phyloP scores from a whole-genome alignment of 2,797 vertebrate species.

The Urosaurus nigricauda region DNA sequence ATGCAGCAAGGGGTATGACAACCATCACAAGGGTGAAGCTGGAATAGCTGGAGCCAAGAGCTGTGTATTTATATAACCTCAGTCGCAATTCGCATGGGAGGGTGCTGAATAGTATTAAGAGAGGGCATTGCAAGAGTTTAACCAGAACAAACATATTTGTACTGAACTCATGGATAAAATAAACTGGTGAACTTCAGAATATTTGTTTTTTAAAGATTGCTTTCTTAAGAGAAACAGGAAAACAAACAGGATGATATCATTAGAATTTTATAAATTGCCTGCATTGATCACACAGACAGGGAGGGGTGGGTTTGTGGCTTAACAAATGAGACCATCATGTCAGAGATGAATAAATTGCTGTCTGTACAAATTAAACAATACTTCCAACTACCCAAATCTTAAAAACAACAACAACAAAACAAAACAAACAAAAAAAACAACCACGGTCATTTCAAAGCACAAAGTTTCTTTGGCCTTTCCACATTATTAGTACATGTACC shows the following conservation, averaged over 20 bases:
- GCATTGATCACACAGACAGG: conserved; percentile 38
- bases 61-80: conserved; percentile 48
- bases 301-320: conserved; percentile 8
- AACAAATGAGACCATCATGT: conserved; percentile 22
- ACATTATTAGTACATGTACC: neutral
- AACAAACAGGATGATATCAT: conserved; percentile 48
- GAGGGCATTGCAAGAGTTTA: conserved; percentile 48
- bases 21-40: conserved; percentile 16
- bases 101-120: conserved; percentile 44
- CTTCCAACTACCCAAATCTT: neutral
- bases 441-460: neutral
- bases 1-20: conserved; percentile 17
- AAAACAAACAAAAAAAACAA: neutral
- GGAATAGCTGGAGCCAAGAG: conserved; percentile 22
- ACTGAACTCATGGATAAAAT: conserved; percentile 55
- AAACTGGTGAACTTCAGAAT: conserved; percentile 34
- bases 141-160: conserved; percentile 54
- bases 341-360: conserved; percentile 10
- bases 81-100: conserved; percentile 50
- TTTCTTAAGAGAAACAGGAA: conserved; percentile 67
- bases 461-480: neutral
- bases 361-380: neutral
- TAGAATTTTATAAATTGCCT: conserved; percentile 49
- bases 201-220: conserved; percentile 61
- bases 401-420: too few relatives aligned